phyloP scores from a whole-genome alignment of 2,113 vertebrate genomes.

The Physeter macrocephalus region DNA sequence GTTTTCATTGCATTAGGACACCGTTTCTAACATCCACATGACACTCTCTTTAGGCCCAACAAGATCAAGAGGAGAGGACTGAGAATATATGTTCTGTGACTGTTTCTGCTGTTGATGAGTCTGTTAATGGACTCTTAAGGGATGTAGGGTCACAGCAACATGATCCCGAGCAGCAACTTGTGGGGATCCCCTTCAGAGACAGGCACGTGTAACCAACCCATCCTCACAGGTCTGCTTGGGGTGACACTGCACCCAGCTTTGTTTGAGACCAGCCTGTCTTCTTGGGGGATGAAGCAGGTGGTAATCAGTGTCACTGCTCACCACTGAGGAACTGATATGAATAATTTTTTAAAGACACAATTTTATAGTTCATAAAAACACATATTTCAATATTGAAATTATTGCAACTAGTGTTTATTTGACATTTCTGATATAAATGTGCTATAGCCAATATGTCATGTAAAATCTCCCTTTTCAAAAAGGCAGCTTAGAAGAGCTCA shows the following conservation, averaged over 20 bases:
- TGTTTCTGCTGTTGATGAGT: not conserved
- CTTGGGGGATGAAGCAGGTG: not conserved
- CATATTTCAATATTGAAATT: not conserved
- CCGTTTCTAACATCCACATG: not conserved
- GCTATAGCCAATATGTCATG: not conserved
- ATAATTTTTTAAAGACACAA: not conserved
- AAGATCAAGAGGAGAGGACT: not conserved
- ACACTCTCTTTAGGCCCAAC: not conserved
- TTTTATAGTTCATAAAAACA: conserved; percentile 10
- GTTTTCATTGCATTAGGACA: not conserved
- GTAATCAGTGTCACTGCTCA: not conserved
- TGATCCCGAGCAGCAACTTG: not conserved
- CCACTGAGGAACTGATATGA: not conserved
- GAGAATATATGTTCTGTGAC: not conserved
- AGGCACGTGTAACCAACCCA: not conserved
- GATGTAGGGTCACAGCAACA: not conserved
- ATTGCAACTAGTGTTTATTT: not conserved
- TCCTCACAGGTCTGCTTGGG: not conserved
- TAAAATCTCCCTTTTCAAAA: not conserved
- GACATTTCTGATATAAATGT: not conserved
- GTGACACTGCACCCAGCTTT: not conserved
- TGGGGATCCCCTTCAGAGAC: not conserved
- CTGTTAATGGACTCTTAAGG: not conserved
- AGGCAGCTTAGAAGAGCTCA: not conserved
- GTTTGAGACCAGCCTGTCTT: not conserved